Evolutionary conservation across 2,797 vertebrate species (phyloP).

Genomic region (Lemur catta): DNA sequence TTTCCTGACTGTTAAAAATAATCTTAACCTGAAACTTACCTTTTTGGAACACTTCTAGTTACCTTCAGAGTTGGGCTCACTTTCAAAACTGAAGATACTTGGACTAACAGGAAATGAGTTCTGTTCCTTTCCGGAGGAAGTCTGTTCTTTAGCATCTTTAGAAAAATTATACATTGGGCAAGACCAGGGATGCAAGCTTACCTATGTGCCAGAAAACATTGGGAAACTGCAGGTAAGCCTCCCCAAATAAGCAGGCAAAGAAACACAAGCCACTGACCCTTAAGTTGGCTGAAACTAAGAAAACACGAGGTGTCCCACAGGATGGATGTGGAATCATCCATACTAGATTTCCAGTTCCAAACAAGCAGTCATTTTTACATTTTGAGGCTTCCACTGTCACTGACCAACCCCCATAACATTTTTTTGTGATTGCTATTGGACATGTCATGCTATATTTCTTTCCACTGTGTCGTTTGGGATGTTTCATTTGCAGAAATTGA

Average conservation of each 20-base stretch:
- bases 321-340: neutral
- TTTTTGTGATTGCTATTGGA: neutral
- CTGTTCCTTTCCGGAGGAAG: constrained; percentile 78
- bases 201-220: constrained; percentile 75
- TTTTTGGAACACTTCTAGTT: constrained; percentile 76
- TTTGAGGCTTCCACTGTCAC: neutral
- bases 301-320: neutral
- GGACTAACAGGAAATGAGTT: constrained; percentile 82
- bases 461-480: neutral
- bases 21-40: constrained; percentile 20
- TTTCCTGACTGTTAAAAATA: neutral
- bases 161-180: constrained; percentile 82
- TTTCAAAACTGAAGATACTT: constrained; percentile 81
- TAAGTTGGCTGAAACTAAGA: neutral
- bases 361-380: neutral
- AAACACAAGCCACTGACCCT: neutral
- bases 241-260: neutral
- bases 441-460: neutral
- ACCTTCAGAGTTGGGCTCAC: constrained; percentile 66
- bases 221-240: constrained; percentile 76
- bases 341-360: neutral
- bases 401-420: neutral
- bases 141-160: constrained; percentile 77
- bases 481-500: constrained; percentile 10
- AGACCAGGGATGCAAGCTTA: constrained; percentile 80